A percentile compares a stretch with the other conserved stretches of the same genome.
Conservation (phyloP, 2,888 invertebrate species). For the Meteorus cinctellus region DNA sequence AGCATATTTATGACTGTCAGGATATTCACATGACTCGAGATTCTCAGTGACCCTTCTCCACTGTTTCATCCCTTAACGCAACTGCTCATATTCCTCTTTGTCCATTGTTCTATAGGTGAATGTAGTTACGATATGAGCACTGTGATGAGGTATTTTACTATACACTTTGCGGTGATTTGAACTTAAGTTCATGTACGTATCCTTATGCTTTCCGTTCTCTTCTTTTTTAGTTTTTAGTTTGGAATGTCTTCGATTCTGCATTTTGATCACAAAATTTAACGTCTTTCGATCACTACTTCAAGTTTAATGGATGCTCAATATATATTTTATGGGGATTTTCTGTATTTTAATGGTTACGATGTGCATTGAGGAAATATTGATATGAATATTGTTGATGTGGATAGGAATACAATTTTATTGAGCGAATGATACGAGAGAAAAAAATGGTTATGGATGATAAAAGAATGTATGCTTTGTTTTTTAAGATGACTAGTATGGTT, state of each 20-base stretch:
- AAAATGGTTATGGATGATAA: no score
- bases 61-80: slow-evolving; percentile 23
- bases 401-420: no score
- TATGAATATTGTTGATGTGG: neutral
- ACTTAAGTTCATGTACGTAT: neutral
- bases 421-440: no score
- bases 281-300: neutral
- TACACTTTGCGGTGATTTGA: neutral
- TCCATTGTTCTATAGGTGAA: neutral
- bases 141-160: neutral
- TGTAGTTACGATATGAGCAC: neutral
- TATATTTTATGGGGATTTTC: neutral
- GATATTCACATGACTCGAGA: slow-evolving; percentile 1
- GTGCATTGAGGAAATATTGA: neutral
- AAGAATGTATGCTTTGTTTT: no score
- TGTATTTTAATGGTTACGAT: slow-evolving; percentile 1
- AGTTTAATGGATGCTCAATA: neutral
- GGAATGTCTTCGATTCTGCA: neutral
- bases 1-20: slow-evolving; percentile 29
- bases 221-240: neutral
- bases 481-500: no score
- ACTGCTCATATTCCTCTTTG: neutral
- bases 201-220: no score
- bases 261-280: neutral
- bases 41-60: neutral